These are phyloP conservation scores for Noctua fimbriata DNA, from an alignment of 2,888 invertebrate species.

Conservation along the genomic window DNA sequence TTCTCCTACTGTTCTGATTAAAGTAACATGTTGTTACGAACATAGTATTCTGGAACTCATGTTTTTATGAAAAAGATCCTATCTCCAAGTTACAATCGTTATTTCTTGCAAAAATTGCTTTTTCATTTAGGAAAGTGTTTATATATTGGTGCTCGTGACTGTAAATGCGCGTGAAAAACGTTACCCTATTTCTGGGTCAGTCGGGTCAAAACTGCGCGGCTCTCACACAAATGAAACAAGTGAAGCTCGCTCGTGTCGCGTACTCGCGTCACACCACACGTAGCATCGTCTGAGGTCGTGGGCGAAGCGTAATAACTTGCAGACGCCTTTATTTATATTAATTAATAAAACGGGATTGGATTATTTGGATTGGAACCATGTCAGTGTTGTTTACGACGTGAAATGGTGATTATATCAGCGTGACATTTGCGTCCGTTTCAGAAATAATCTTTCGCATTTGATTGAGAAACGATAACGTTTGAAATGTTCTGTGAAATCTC, in stretches of 20 bases:
- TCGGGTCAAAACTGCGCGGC: too few relatives aligned
- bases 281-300: background rate
- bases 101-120: too few relatives aligned
- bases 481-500: conserved; percentile 1
- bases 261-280: background rate
- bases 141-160: too few relatives aligned
- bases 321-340: background rate
- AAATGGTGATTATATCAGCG: background rate
- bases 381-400: conserved; percentile 5
- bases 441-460: conserved; percentile 27
- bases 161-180: too few relatives aligned
- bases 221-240: background rate
- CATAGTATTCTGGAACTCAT: too few relatives aligned
- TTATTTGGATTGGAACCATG: background rate
- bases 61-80: too few relatives aligned
- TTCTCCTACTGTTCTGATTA: too few relatives aligned
- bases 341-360: background rate
- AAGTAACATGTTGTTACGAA: too few relatives aligned
- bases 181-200: too few relatives aligned
- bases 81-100: too few relatives aligned
- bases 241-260: background rate
- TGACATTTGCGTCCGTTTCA: conserved; percentile 22
- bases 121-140: too few relatives aligned
- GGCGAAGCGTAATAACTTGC: background rate
- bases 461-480: conserved; percentile 9